Base-by-base conservation (phyloP, 1,140 invertebrate genomes). In the Procambarus clarkii region DNA sequence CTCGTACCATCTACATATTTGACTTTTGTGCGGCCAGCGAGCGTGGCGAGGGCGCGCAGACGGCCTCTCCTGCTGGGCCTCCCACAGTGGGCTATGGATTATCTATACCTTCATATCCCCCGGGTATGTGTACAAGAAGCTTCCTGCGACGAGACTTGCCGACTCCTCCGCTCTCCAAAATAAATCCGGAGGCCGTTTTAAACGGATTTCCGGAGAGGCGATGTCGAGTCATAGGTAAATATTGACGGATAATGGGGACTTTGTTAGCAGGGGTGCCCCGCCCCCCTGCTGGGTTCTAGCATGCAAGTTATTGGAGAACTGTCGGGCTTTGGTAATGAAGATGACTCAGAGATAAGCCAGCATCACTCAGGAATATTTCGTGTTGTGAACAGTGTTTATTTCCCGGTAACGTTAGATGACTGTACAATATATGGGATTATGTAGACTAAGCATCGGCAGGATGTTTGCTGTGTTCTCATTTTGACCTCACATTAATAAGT, bases 1-100 rank as follows among this genome's bases (percentile, higher is more conserved):
- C 81, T 89, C 87, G 76, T 89, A 83, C 48, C 79, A 89, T 89
- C 79, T 89, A 79, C 87, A 89, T 89, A 89, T 89, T 89, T 89
- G 87, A 86, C 83, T 76, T 76, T 86, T 74, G 83, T 86, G 83
- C 15, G 54, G 82, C 44, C 45, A n/a, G 24, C 60, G 78, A 81
- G 77, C 46, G 46, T 8, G 21, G 2, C 2, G 71, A 77, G 34
- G 18, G 71, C 21, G 48, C 44, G 85, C 3, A 21, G 76, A 77
- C 9, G 48, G 84, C 50, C 50, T 54, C 64, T 69, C 64, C 21
- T 11, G 4, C 64, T n/a, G 5, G 4, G 2, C 64, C 15, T 21
- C 64, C 21, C 64, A 18, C 64, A 5, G 21, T 18, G 13, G 21
- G 15, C 21, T 74, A 74, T 74, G 24, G 69, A 74, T 64, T 64